These are phyloP conservation scores for Leiothrix lutea DNA, from an alignment of 2,113 vertebrate species.

Conservation along the genomic window DNA sequence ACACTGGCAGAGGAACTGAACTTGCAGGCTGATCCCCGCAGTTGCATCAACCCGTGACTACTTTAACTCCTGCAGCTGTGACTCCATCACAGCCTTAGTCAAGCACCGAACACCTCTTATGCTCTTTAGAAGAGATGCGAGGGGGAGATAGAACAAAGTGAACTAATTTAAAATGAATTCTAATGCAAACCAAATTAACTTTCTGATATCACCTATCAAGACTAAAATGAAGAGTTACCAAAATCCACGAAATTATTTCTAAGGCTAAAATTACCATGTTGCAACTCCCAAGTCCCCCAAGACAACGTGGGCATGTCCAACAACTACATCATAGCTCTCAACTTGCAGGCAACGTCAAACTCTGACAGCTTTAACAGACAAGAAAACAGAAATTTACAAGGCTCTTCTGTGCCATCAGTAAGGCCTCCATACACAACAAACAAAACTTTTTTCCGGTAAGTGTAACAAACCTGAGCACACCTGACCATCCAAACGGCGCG, in stretches of 20 bases:
- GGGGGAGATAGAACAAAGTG: rapidly evolving
- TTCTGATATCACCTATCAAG: rapidly evolving
- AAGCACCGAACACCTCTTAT: background rate
- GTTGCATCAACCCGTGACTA: background rate
- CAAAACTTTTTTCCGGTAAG: background rate
- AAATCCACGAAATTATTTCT: background rate
- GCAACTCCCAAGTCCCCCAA: background rate
- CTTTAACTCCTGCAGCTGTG: background rate
- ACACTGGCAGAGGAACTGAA: background rate
- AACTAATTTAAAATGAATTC: background rate
- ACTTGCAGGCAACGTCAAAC: background rate
- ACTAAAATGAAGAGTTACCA: background rate
- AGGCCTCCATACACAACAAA: rapidly evolving
- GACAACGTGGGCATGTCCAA: rapidly evolving
- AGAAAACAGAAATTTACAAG: rapidly evolving
- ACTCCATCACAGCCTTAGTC: rapidly evolving
- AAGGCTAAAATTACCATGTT: rapidly evolving
- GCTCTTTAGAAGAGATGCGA: background rate
- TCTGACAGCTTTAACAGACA: background rate
- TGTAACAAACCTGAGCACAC: rapidly evolving
- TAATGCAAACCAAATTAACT: background rate
- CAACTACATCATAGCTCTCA: background rate
- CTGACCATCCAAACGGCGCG: too few species aligned
- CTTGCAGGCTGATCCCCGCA: background rate
- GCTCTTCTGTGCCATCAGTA: rapidly evolving